phyloP scores from a whole-genome alignment of 1,140 invertebrate genomes.

The Delia radicum region DNA sequence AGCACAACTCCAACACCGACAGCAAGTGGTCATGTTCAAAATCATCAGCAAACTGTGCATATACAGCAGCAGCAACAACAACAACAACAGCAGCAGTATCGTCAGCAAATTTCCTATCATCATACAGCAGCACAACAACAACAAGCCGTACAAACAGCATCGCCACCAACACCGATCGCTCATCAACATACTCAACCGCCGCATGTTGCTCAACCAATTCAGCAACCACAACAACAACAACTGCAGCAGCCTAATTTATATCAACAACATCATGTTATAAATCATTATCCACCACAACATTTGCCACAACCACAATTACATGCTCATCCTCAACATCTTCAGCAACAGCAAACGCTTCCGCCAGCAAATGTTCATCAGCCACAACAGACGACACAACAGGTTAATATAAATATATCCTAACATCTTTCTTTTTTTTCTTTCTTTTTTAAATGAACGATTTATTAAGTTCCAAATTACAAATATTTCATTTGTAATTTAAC shows the following conservation, averaged over 20 bases:
- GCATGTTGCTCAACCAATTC: conserved; percentile 15
- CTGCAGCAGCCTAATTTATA: conserved; percentile 23
- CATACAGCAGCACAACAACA: not conserved
- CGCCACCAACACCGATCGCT: not conserved
- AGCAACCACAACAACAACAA: conserved; percentile 24
- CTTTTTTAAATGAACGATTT: not conserved
- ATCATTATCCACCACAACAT: conserved; percentile 11
- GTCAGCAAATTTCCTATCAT: conserved; percentile 29
- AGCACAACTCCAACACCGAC: conserved; percentile 28
- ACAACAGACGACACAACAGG: not conserved
- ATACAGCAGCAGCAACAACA: conserved; percentile 28
- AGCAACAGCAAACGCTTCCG: conserved; percentile 9
- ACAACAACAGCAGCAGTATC: conserved; percentile 25
- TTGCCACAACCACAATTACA: conserved; percentile 19
- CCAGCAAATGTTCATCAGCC: not conserved
- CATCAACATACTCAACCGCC: not conserved
- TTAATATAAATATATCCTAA: not conserved
- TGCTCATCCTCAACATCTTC: conserved; percentile 26
- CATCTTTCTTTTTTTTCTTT: no score
- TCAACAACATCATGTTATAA: not conserved
- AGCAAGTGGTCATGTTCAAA: conserved; percentile 25
- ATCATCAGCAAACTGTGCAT: not conserved
- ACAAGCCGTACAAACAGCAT: not conserved
- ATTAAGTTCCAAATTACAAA: no score
- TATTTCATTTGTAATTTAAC: no score